A percentile compares a stretch with the other conserved stretches of the same genome.
These are phyloP conservation scores for Sinhomidia bicolor DNA, from an alignment of 2,888 invertebrate genomes.

Conservation along the genomic window DNA sequence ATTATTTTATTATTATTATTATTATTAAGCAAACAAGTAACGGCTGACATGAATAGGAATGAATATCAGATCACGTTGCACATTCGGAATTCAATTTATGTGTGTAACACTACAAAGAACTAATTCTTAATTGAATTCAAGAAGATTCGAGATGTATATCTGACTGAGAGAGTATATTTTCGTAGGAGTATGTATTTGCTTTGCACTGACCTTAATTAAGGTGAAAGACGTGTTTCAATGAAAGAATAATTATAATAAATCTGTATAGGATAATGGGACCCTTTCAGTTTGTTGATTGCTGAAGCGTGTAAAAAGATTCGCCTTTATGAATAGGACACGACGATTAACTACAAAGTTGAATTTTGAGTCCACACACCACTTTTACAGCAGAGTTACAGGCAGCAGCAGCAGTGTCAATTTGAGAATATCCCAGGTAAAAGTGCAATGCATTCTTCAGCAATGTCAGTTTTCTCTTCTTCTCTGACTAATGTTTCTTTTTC, in stretches of 20 bases:
- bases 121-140: no score
- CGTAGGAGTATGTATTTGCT: neutral
- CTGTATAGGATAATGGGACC: neutral
- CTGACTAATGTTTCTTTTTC: neutral
- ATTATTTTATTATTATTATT: no score
- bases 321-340: neutral
- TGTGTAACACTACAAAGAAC: no score
- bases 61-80: conserved; percentile 27
- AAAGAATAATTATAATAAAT: neutral
- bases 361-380: neutral
- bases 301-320: conserved; percentile 6
- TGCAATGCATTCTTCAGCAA: neutral
- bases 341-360: neutral
- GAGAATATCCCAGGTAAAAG: neutral
- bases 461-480: neutral
- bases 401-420: neutral
- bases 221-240: conserved; percentile 2
- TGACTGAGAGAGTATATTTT: no score
- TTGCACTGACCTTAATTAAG: conserved; percentile 60
- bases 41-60: neutral
- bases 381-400: neutral
- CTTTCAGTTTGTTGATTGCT: neutral
- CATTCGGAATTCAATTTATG: neutral
- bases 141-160: no score
- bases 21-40: neutral